phyloP scores from a whole-genome alignment of 2,797 vertebrate genomes.

The Mormyrops attenuatus region DNA sequence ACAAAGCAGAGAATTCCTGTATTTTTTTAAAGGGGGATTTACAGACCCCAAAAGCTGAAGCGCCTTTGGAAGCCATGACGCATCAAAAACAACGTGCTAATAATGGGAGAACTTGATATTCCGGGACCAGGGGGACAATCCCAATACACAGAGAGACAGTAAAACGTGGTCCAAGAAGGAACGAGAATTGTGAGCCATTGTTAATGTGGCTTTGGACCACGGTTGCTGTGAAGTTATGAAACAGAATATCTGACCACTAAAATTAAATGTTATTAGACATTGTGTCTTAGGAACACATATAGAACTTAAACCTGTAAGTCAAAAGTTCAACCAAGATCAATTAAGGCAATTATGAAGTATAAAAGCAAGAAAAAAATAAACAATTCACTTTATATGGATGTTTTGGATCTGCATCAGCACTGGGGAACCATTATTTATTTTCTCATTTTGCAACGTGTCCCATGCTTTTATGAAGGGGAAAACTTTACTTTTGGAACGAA shows the following conservation, averaged over 20 bases:
- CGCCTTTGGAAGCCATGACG: not conserved
- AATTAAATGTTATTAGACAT: not conserved
- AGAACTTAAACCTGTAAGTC: not conserved
- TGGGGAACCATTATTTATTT: not conserved
- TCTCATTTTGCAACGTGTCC: not conserved
- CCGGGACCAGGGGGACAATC: not conserved
- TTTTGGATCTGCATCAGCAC: slow-evolving; percentile 6
- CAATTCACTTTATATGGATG: not conserved
- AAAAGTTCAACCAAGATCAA: not conserved
- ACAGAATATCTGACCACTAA: not conserved
- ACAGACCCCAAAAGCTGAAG: not conserved
- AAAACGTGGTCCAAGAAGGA: not conserved
- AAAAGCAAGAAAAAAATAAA: not conserved
- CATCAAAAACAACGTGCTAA: not conserved
- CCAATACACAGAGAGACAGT: not conserved
- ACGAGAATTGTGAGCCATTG: not conserved
- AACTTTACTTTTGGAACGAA: slow-evolving; percentile 11
- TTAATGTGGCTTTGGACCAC: not conserved
- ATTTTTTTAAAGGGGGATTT: not conserved
- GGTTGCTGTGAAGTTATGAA: not conserved
- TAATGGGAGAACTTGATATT: not conserved
- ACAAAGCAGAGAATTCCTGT: not conserved
- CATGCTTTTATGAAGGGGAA: slow-evolving; percentile 14
- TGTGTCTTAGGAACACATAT: not conserved
- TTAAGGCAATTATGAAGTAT: not conserved